Conservation (phyloP, 2,797 vertebrate genomes). For the Capromys pilorides region DNA sequence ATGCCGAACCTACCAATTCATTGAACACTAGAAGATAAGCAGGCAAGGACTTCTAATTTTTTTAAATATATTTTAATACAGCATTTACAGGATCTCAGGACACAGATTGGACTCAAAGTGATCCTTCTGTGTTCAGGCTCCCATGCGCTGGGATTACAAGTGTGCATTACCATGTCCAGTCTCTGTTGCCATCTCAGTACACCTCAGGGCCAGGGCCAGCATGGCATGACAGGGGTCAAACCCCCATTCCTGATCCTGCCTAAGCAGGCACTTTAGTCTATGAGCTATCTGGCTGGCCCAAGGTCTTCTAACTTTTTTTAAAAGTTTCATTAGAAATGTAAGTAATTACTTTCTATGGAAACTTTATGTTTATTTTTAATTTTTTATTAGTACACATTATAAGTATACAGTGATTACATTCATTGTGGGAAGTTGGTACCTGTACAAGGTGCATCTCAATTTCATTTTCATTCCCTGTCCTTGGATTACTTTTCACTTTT, state of each 20-base stretch:
- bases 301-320: neutral
- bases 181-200: too few relatives aligned
- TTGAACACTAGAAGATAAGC: neutral
- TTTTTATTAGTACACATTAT: neutral
- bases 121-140: too few relatives aligned
- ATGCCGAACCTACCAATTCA: neutral
- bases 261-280: too few relatives aligned
- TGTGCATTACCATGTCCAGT: too few relatives aligned
- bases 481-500: neutral
- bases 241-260: too few relatives aligned
- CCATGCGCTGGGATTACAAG: too few relatives aligned
- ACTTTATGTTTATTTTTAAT: neutral
- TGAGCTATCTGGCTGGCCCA: too few relatives aligned
- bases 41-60: neutral
- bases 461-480: neutral
- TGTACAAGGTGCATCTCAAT: neutral
- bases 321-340: neutral
- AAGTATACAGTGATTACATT: neutral
- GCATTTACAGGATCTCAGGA: too few relatives aligned
- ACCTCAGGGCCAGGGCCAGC: too few relatives aligned
- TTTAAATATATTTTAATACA: too few relatives aligned
- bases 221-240: too few relatives aligned
- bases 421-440: neutral
- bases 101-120: too few relatives aligned
- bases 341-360: neutral